Base-by-base conservation (phyloP, 1,140 invertebrate species). In the Drosophila nebulosa region DNA sequence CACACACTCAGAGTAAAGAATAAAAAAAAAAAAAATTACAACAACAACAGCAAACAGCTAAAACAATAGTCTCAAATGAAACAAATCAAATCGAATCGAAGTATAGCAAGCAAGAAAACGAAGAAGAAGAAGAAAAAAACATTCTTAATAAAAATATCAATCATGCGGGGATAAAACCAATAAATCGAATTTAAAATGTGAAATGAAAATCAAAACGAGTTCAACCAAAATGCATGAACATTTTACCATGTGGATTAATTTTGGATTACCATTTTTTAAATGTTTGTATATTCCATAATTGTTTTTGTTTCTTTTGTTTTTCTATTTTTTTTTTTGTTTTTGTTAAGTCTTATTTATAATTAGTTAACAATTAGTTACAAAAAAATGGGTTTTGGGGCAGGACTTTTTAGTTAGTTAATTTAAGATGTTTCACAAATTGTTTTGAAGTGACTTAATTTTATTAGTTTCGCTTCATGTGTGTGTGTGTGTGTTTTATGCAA, bases 181-280 rank as follows among this genome's bases (percentile, higher is more conserved):
- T 42, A 42, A 42, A 42, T 18, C 39, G 16, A 46, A 46, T 12
- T 32, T 32, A 12, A 32, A 32, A 32, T 32, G 30, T 46, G 39
- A 46, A 21, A 46, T 46, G 16, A 18, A 46, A 46, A 46, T 46
- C 7, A 21, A 46, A 21, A 46, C 39, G 18, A 46, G 9, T 1
- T 46, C 39, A 46, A 46, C 2, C 39, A 24, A 55, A 57, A 80
- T 70, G 56, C 69, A 70, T 32, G 74, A 77, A 74, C 74, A 74
- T 74, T 77, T 77, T 77, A 77, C 74, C 62, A 77, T 77, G 74
- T 69, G 52, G 69, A 64, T 74, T 69, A 74, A 78, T 64, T 80
- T 64, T 42, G 65, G 66, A 69, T 80, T 69, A 59, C 64, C 46
- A 21, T 62, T 77, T 67, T 69, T 64, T 51, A 68, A 78, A 79